Conservation (phyloP, 2,113 vertebrate species). For the Phyllopteryx taeniolatus region DNA sequence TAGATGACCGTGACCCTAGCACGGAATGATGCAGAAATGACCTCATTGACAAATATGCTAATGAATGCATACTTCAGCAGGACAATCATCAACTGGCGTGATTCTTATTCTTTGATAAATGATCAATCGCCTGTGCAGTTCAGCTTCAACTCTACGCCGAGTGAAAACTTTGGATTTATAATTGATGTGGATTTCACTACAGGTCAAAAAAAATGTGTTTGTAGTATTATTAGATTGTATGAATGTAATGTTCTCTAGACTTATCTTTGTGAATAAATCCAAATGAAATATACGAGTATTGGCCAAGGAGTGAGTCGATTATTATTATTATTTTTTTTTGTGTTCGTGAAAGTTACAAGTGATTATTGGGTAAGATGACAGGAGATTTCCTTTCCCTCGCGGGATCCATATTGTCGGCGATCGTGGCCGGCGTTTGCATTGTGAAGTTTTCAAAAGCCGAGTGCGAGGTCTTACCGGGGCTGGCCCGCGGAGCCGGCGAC, state of each 20-base stretch:
- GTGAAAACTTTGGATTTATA: slow-evolving; percentile 1
- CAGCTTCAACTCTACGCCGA: neutral
- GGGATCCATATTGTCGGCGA: no score
- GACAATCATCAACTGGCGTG: no score
- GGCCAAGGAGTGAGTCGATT: no score
- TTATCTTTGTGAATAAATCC: neutral
- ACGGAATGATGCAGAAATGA: slow-evolving; percentile 16
- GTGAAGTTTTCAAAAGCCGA: no score
- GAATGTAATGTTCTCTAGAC: neutral
- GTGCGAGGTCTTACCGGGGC: slow-evolving; percentile 73
- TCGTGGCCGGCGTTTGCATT: no score
- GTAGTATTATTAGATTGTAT: no score
- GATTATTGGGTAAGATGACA: no score
- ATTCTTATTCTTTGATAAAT: neutral
- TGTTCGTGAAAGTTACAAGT: neutral
- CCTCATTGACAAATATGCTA: neutral
- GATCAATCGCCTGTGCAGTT: neutral
- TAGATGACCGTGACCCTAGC: slow-evolving; percentile 67
- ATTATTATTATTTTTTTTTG: no score
- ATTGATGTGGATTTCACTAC: neutral
- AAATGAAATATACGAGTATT: neutral
- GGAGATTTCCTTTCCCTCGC: no score
- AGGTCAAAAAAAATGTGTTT: neutral
- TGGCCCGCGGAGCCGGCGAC: slow-evolving; percentile 78
- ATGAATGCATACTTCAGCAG: neutral